Evolutionary conservation across 1,140 invertebrate species (phyloP).

Genomic region (Galleria mellonella): DNA sequence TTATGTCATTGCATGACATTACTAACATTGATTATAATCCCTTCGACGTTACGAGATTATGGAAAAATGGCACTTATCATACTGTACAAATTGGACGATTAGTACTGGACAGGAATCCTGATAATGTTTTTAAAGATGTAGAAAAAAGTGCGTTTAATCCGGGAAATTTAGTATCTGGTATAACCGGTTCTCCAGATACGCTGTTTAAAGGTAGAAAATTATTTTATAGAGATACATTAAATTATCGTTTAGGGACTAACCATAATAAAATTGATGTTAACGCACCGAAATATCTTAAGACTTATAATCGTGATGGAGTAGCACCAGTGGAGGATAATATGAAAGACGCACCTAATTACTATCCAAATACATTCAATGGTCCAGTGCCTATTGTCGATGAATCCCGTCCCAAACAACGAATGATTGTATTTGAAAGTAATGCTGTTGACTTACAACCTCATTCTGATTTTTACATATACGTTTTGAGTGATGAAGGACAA

Average conservation of each 20-base stretch:
- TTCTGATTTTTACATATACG: slow-evolving; percentile 35
- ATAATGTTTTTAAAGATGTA: slow-evolving; percentile 88
- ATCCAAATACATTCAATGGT: slow-evolving; percentile 93
- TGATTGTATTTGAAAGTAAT: slow-evolving; percentile 21
- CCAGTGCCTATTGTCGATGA: slow-evolving; percentile 69
- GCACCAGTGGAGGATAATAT: slow-evolving; percentile 78
- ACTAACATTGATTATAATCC: slow-evolving; percentile 70
- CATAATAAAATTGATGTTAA: slow-evolving; percentile 90
- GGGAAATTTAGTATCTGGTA: slow-evolving; percentile 87
- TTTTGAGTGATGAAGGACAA: slow-evolving; percentile 75
- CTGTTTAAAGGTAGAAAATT: slow-evolving; percentile 90
- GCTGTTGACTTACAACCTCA: slow-evolving; percentile 39
- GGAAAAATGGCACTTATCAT: slow-evolving; percentile 37
- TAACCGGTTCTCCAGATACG: slow-evolving; percentile 87
- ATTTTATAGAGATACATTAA: slow-evolving; percentile 89
- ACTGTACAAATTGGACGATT: slow-evolving; percentile 82
- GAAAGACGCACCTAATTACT: slow-evolving; percentile 92
- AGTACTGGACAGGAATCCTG: slow-evolving; percentile 86
- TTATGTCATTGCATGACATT: slow-evolving; percentile 64
- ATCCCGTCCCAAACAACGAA: neutral
- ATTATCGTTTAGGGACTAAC: slow-evolving; percentile 89
- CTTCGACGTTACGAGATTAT: slow-evolving; percentile 81
- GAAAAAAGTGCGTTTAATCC: slow-evolving; percentile 92
- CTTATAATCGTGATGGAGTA: slow-evolving; percentile 85
- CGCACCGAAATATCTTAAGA: slow-evolving; percentile 80